Base-by-base conservation (phyloP, 1,140 invertebrate genomes). In the Eriosoma lanigerum region DNA sequence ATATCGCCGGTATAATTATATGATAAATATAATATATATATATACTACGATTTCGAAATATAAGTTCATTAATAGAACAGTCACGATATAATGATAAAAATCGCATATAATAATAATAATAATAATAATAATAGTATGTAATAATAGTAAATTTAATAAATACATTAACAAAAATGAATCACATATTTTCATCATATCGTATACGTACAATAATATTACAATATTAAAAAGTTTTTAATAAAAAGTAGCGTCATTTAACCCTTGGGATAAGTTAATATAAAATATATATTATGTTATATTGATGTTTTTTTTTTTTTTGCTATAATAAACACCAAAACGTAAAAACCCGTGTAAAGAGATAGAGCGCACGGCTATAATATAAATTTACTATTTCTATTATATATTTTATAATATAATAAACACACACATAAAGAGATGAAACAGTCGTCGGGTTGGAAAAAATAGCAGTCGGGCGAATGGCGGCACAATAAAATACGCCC, bases 81-180 rank as follows among this genome's bases (percentile, higher is more conserved):
- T 48, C 70, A 66, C n/a, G 46, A 68, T 38, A 38, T 32, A n/a
- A 62, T 62, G 32, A 62, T 19, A 60, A 24, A 29, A 62, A 32
- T 32, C 26, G 26, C 26, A 19, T 32, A 38, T 32, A 62, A 62
- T 62, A 32, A 62, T 62, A 68, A 32, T 24, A 21, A 68, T 48
- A 38, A 38, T 68, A 68, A 68, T 64, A 68, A 46, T 66, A 81
- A 32, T 48, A n/a, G 52, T 48, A 46, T 54, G 44, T 54, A 50
- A 68, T 56, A 70, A 56, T 70, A 70, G 29, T 44, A 38, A 52
- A 44, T 56, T 26, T 66, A 81, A 81, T 58, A 64, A 80, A 62
- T 64, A 80, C 46, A 38, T 68, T 60, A 81, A 68, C 64, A 81
- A 64, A 81, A 81, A 60, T 46, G 73, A 64, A 78, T 82, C 81